Conservation (phyloP, 2,113 vertebrate genomes). For the Tympanuchus pallidicinctus region DNA sequence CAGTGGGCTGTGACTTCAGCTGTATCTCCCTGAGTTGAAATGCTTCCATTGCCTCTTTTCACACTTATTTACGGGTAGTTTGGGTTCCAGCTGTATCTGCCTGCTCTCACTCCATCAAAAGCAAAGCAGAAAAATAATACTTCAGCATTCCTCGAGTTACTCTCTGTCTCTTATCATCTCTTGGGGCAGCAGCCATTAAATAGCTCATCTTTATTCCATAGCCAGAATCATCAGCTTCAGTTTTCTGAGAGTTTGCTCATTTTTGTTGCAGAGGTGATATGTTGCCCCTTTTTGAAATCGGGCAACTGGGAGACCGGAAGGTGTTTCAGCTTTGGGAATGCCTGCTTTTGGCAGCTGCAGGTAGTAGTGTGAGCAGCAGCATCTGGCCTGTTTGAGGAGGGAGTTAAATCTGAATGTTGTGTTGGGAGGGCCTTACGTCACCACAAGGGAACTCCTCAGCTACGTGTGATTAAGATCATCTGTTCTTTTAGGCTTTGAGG, state of each 20-base stretch:
- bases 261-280: neutral
- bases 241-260: neutral
- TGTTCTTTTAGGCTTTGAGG: neutral
- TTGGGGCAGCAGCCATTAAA: neutral
- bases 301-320: neutral
- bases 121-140: neutral
- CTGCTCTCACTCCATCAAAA: neutral
- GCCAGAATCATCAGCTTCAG: neutral
- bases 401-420: neutral
- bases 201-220: neutral
- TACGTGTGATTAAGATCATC: neutral
- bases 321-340: neutral
- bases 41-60: conserved; percentile 20
- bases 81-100: neutral
- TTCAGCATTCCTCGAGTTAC: neutral
- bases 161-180: neutral
- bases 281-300: neutral
- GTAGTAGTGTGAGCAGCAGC: neutral
- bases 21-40: neutral
- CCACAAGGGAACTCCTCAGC: neutral
- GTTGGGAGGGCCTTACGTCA: neutral
- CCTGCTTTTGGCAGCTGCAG: neutral
- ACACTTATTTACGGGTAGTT: conserved; percentile 29
- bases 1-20: neutral
- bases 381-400: neutral